Percentiles rank a stretch among this genome's conserved stretches.
Evolutionary conservation across 2,888 invertebrate species (phyloP).

Genomic region (Protophormia terraenovae): DNA sequence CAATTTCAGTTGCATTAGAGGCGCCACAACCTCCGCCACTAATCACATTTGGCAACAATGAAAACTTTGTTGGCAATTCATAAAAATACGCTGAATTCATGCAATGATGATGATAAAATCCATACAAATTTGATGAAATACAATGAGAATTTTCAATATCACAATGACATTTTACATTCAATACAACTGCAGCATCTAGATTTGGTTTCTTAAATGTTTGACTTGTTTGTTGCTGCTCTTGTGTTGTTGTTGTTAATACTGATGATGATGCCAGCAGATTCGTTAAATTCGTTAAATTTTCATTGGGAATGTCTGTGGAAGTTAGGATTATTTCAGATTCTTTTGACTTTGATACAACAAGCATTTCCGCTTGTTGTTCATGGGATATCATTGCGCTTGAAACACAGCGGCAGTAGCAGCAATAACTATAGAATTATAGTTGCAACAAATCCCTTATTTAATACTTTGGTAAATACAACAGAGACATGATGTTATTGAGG

Average conservation of each 20-base stretch:
- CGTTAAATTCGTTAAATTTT: slow-evolving; percentile 65
- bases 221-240: not conserved
- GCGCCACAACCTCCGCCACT: not conserved
- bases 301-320: slow-evolving; percentile 75
- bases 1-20: not conserved
- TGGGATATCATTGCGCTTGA: slow-evolving; percentile 69
- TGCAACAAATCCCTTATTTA: slow-evolving; percentile 57
- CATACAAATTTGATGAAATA: slow-evolving; percentile 29
- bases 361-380: slow-evolving; percentile 67
- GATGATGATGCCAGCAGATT: slow-evolving; percentile 10
- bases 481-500: slow-evolving; percentile 38
- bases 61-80: slow-evolving; percentile 60
- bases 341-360: slow-evolving; percentile 65
- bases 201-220: slow-evolving; percentile 20
- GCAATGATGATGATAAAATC: slow-evolving; percentile 43
- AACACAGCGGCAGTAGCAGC: not conserved
- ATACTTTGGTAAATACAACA: slow-evolving; percentile 44
- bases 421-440: not conserved
- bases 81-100: slow-evolving; percentile 50
- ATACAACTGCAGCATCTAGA: slow-evolving; percentile 60
- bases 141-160: slow-evolving; percentile 25
- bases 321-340: slow-evolving; percentile 70
- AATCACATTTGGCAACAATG: slow-evolving; percentile 59
- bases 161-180: slow-evolving; percentile 62
- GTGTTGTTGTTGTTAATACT: not conserved